These are phyloP conservation scores for Ranitomeya variabilis DNA, from an alignment of 2,113 vertebrate species.

Conservation along the genomic window DNA sequence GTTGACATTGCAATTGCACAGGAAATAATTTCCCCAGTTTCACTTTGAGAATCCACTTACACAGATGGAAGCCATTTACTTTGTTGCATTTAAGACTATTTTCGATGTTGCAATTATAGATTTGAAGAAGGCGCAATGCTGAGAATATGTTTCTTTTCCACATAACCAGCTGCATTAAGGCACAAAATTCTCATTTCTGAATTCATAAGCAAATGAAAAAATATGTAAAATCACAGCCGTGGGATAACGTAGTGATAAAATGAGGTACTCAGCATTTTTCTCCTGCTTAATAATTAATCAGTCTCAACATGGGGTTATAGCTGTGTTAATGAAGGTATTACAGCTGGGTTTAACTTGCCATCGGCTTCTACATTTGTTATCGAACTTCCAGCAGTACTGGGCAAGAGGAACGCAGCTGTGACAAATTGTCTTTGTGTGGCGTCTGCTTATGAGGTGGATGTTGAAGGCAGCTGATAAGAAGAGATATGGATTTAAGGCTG, in stretches of 20 bases:
- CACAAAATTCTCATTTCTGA: not conserved
- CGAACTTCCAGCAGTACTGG: conserved; percentile 48
- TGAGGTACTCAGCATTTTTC: not conserved
- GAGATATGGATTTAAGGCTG: not conserved
- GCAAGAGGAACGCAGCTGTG: conserved; percentile 13
- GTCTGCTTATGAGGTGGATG: conserved; percentile 44
- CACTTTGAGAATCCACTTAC: not conserved
- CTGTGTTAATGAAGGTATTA: conserved; percentile 19
- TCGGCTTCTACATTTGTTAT: conserved; percentile 50
- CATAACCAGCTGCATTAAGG: conserved; percentile 42
- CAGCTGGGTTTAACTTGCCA: conserved; percentile 33
- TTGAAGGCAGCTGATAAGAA: conserved; percentile 31
- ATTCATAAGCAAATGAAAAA: conserved; percentile 41
- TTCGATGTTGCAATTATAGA: not conserved
- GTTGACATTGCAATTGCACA: no score
- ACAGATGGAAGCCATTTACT: not conserved
- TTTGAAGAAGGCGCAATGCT: not conserved
- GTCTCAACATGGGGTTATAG: conserved; percentile 2
- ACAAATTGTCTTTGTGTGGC: conserved; percentile 16
- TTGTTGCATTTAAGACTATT: not conserved
- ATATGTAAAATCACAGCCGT: conserved; percentile 47
- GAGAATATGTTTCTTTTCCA: conserved; percentile 19
- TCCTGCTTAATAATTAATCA: conserved; percentile 45
- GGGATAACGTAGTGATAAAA: conserved; percentile 47
- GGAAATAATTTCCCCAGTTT: not conserved